Percentiles rank a stretch among this genome's conserved stretches.
phyloP scores from a whole-genome alignment of 2,797 vertebrate species.

The Salarias fasciatus region DNA sequence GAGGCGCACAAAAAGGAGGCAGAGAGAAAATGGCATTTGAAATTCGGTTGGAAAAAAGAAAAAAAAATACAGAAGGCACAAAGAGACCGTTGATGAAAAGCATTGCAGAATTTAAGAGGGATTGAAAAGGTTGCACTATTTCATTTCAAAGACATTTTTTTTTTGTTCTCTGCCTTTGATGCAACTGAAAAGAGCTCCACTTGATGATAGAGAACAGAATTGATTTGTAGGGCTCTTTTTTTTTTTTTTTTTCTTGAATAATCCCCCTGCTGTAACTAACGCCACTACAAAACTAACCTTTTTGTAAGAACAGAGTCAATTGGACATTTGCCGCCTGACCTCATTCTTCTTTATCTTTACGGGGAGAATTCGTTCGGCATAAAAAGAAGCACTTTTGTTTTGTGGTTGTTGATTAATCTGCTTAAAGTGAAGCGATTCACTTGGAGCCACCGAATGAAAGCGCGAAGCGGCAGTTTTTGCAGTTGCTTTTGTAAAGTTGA shows the following conservation, averaged over 20 bases:
- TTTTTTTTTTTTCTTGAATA: conserved; percentile 39
- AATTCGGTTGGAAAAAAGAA: conserved; percentile 8
- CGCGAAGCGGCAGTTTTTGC: conserved; percentile 20
- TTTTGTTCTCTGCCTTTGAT: conserved; percentile 48
- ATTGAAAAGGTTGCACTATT: conserved; percentile 51
- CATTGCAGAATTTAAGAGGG: conserved; percentile 38
- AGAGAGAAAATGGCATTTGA: conserved; percentile 51
- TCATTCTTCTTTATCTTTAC: conserved; percentile 15
- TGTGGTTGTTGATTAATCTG: conserved; percentile 12
- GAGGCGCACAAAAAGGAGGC: conserved; percentile 37
- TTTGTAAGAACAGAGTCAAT: conserved; percentile 28
- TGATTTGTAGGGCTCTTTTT: conserved; percentile 39
- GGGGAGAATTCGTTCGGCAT: conserved; percentile 25
- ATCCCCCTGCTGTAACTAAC: conserved; percentile 32
- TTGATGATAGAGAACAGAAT: conserved; percentile 49
- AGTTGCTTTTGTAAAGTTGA: not conserved
- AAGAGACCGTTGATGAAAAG: conserved; percentile 57
- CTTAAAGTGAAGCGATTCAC: conserved; percentile 9
- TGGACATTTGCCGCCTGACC: conserved; percentile 36
- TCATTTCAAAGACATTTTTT: conserved; percentile 55
- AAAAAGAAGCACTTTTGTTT: conserved; percentile 1
- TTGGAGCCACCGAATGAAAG: not conserved
- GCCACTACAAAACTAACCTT: conserved; percentile 37
- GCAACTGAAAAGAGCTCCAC: conserved; percentile 30
- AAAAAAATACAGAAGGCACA: conserved; percentile 37